Conservation (phyloP, 2,888 invertebrate genomes). For the Euplagia quadripunctaria region DNA sequence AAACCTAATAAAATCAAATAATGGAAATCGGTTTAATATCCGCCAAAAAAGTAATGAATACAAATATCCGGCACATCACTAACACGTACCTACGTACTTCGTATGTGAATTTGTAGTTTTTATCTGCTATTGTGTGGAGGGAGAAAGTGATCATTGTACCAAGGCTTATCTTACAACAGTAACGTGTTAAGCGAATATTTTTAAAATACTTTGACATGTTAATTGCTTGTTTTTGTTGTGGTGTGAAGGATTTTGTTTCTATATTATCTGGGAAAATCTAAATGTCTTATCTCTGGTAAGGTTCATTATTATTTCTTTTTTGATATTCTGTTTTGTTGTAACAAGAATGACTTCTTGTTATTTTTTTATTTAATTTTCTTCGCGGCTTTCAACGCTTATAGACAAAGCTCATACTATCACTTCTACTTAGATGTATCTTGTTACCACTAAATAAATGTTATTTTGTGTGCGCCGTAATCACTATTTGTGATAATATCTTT, state of each 20-base stretch:
- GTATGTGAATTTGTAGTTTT: slow-evolving; percentile 47
- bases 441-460: no score
- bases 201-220: slow-evolving; percentile 23
- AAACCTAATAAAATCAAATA: no score
- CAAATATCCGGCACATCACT: no score
- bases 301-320: not conserved
- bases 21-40: no score
- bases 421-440: not conserved
- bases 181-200: slow-evolving; percentile 44
- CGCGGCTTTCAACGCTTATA: not conserved
- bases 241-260: slow-evolving; percentile 3
- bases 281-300: not conserved
- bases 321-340: not conserved
- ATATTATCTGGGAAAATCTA: not conserved
- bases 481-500: no score
- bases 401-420: not conserved
- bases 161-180: slow-evolving; percentile 42
- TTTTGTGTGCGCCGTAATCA: no score
- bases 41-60: no score
- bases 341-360: not conserved
- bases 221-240: slow-evolving; percentile 5
- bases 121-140: slow-evolving; percentile 35
- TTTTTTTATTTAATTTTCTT: not conserved
- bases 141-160: slow-evolving; percentile 58
- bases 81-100: slow-evolving; percentile 8